A percentile compares a stretch with the other conserved stretches of the same genome.
phyloP scores from a whole-genome alignment of 2,113 vertebrate genomes.

The Chionodraco myersi region DNA sequence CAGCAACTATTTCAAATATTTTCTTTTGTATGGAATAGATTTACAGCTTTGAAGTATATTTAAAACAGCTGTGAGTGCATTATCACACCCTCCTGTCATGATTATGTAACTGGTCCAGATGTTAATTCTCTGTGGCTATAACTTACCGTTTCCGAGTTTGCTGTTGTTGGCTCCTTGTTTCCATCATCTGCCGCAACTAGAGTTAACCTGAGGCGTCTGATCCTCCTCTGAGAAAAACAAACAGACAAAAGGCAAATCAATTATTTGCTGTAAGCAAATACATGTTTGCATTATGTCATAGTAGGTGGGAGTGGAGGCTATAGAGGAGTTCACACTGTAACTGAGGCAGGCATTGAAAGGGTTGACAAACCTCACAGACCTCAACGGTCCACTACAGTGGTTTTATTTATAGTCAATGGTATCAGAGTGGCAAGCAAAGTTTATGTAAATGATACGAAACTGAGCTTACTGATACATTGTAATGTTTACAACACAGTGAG shows the following conservation, averaged over 20 bases:
- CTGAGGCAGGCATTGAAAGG: not conserved
- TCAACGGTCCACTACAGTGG: not conserved
- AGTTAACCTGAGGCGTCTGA: constrained; percentile 91
- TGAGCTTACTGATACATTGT: not conserved
- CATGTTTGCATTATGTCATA: not conserved
- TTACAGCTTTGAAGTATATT: constrained; percentile 63
- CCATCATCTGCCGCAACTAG: constrained; percentile 85
- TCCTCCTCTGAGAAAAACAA: constrained; percentile 84
- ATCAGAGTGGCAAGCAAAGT: constrained; percentile 43
- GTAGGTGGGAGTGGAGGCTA: not conserved
- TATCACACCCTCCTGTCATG: constrained; percentile 51
- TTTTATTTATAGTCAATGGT: constrained; percentile 36
- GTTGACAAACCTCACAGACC: constrained; percentile 3
- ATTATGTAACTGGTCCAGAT: constrained; percentile 60
- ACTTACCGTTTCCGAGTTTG: constrained; percentile 86
- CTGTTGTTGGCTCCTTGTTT: constrained; percentile 75
- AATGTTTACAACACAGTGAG: constrained; percentile 2
- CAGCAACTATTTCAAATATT: constrained; percentile 13
- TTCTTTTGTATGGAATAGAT: constrained; percentile 17
- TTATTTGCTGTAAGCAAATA: not conserved
- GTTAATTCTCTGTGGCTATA: constrained; percentile 44
- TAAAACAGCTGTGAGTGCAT: constrained; percentile 67
- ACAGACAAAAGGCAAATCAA: constrained; percentile 34
- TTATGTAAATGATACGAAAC: constrained; percentile 51
- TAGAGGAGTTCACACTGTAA: not conserved